Conservation (phyloP, 2,113 vertebrate genomes). For the Ifrita kowaldi region DNA sequence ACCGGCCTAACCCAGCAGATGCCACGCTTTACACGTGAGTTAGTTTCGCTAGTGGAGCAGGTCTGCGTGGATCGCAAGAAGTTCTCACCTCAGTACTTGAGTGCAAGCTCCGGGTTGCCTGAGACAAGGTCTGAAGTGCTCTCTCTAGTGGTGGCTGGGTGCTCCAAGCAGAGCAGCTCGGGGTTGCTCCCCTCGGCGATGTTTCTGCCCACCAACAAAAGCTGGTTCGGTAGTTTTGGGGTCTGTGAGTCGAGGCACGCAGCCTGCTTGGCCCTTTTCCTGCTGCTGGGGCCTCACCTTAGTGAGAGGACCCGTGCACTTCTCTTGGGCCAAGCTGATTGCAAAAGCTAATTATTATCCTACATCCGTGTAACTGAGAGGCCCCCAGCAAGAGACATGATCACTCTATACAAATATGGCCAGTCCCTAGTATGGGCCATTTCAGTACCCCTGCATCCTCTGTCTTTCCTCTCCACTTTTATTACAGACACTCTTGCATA, state of each 20-base stretch:
- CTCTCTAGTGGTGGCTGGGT: not conserved
- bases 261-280: not conserved
- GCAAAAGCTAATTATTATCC: not conserved
- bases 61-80: not conserved
- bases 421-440: not conserved
- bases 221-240: rapidly evolving
- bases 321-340: not conserved
- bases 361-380: not conserved
- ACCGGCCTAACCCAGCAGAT: too few relatives aligned
- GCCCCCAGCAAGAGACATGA: not conserved
- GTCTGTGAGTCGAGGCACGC: not conserved
- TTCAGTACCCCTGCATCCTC: not conserved
- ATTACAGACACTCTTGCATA: not conserved
- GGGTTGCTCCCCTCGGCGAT: rapidly evolving
- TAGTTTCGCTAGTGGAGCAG: rapidly evolving
- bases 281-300: not conserved
- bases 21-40: rapidly evolving
- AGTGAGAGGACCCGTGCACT: not conserved
- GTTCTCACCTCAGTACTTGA: not conserved
- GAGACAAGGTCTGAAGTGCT: not conserved
- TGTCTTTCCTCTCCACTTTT: not conserved
- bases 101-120: not conserved
- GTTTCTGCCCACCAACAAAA: not conserved
- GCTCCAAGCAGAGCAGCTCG: not conserved
- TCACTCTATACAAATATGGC: not conserved